Base-by-base conservation (phyloP, 2,888 invertebrate genomes). In the Saturnia japonica region DNA sequence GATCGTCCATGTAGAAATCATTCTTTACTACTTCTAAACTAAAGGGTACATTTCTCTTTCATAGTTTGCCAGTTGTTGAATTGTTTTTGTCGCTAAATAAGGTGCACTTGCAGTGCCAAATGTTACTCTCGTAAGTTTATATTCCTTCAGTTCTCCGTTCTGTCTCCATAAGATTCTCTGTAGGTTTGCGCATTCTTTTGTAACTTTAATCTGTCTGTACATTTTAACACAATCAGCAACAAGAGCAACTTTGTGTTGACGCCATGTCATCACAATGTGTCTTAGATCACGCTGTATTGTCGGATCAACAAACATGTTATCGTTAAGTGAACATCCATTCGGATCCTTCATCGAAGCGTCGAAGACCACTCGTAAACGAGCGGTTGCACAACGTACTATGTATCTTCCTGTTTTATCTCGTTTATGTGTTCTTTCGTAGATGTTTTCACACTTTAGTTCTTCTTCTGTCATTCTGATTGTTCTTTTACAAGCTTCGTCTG, bases 301-400 rank as follows among this genome's bases (percentile, higher is more conserved):
- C 12, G 72, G 73, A n/a, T 69, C 73, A 4, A 71, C 45, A 9
- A 70, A 40, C n/a, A 73, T n/a, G 22, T 62, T 54, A 68, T 73
- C 72, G 68, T 73, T 73, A 25, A 73, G 57, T 2, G 73, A 73
- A 8, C 34, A 45, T 19, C 47, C 34, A 22, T 71, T 69, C 11
- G 64, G 22, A 51, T 45, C 60, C 62, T 68, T 71, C 34, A 62
- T 60, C 6, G 72, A 72, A 14, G 73, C 74, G 51, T 75, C 72
- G 70, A 77, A 79, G 0, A 79, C 77, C 1, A 79, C 74, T 4
- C 81, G 71, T n/a, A 74, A 54, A 42, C 76, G 73, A 0, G 77
- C 72, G 34, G 34, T 34, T n/a, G n/a, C n/a, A n/a, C n/a, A n/a
- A n/a, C n/a, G n/a, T 47, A 47, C 45, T 47, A 47, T 47, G 45